phyloP scores from a whole-genome alignment of 2,797 vertebrate genomes.

The Syndactyla subalaris region DNA sequence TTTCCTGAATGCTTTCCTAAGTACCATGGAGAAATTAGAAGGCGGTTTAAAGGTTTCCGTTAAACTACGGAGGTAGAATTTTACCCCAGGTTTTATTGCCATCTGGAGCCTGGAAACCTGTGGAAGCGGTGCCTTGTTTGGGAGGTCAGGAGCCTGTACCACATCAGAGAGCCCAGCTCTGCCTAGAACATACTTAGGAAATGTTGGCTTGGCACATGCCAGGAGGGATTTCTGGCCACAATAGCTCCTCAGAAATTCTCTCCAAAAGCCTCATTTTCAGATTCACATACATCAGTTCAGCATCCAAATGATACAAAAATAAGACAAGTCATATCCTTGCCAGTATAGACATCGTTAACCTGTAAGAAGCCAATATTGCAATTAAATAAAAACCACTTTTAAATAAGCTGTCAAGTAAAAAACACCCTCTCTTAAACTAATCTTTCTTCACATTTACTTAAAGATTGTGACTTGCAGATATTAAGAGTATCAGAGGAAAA shows the following conservation, averaged over 20 bases:
- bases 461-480: neutral
- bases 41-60: neutral
- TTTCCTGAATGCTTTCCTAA: neutral
- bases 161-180: neutral
- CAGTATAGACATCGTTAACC: neutral
- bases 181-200: constrained; percentile 19
- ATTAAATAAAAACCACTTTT: neutral
- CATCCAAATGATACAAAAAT: constrained; percentile 3
- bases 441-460: neutral
- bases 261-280: constrained; percentile 9
- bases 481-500: constrained; percentile 5
- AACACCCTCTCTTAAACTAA: neutral
- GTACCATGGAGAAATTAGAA: neutral
- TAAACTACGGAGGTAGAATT: neutral
- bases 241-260: neutral
- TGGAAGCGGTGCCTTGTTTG: neutral
- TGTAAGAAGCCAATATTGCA: neutral
- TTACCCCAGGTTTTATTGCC: constrained; percentile 36
- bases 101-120: constrained; percentile 15
- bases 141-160: constrained; percentile 1
- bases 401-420: neutral
- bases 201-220: neutral
- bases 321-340: neutral
- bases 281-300: neutral
- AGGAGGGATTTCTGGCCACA: constrained; percentile 2